Base-by-base conservation (phyloP, 2,797 vertebrate genomes). In the Chanos chanos region DNA sequence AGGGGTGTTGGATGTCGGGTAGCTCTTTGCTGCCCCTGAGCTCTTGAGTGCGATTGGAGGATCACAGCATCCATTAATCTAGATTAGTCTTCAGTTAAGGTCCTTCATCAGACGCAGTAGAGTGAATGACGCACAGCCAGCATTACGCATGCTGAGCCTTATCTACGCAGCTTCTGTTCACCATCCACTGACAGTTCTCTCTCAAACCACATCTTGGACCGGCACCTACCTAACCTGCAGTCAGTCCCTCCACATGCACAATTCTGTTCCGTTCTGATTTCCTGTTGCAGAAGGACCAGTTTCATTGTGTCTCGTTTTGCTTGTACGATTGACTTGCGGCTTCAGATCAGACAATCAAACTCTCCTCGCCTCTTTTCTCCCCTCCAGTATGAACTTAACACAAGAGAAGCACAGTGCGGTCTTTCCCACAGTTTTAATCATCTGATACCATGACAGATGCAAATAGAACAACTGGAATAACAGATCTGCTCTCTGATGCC, bases 51-150 rank as follows among this genome's bases (percentile, higher is more conserved):
- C 58, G 63, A 25, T 45, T 44, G 45, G 6, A 21, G 33, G 25
- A 47, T 66, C 60, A 59, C 18, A 51, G 51, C 36, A 58, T 68
- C 69, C 68, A 78, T 83, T 78, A 70, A 80, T 84, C 81, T 70
- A 74, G 59, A 83, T 87, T 78, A 75, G 54, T 69, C 61, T 74
- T 57, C 50, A 75, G 16, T 79, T 70, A 66, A 68, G 71, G 66
- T 75, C 64, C 61, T 80, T 76, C 12, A 61, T 80, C 75, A 68
- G 66, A 71, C 40, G 65, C 75, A 56, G 52, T 54, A 66, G 49
- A 44, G 60, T 70, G 65, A 58, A 63, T 65, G 53, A 59, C 62
- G 33, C 51, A 19, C 51, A 37, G 34, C 36, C 68, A 56, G 61
- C 27, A 31, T 41, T 54, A 59, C 64, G n/a, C 19, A n/a, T 19